Evolutionary conservation across 2,888 invertebrate species (phyloP).

Genomic region (Polyommatus icarus): DNA sequence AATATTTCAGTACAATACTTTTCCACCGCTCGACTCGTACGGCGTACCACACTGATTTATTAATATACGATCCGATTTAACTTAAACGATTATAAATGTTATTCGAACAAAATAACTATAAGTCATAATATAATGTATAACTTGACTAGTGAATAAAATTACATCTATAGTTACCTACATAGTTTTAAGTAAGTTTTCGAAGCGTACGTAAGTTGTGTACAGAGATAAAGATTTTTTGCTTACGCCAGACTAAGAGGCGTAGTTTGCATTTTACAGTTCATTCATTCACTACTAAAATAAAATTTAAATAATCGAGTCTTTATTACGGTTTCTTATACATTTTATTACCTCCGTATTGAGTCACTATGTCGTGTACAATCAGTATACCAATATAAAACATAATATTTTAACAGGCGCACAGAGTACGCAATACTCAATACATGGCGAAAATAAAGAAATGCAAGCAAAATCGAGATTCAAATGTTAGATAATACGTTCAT

Average conservation of each 20-base stretch:
- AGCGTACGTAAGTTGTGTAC: slow-evolving; percentile 52
- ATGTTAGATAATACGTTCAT: slow-evolving; percentile 1
- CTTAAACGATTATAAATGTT: slow-evolving; percentile 52
- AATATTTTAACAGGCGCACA: background rate
- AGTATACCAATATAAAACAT: background rate
- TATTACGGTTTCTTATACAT: background rate
- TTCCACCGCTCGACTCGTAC: background rate
- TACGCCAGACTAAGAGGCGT: background rate
- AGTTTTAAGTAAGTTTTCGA: slow-evolving; percentile 65
- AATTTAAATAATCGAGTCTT: background rate
- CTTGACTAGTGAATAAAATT: slow-evolving; percentile 76
- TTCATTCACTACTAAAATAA: background rate
- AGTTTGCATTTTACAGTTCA: background rate
- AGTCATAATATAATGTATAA: slow-evolving; percentile 61
- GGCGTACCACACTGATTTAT: background rate
- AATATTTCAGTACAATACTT: slow-evolving; percentile 25
- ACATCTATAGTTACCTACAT: slow-evolving; percentile 57
- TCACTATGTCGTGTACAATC: background rate
- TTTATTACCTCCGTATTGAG: background rate
- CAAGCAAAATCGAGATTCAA: background rate
- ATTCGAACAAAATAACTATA: slow-evolving; percentile 55
- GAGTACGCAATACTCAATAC: background rate
- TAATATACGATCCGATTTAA: slow-evolving; percentile 36
- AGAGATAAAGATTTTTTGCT: background rate
- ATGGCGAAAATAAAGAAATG: background rate